These are phyloP conservation scores for Rhagoletis zephyria DNA, from an alignment of 1,140 invertebrate genomes.

Conservation along the genomic window DNA sequence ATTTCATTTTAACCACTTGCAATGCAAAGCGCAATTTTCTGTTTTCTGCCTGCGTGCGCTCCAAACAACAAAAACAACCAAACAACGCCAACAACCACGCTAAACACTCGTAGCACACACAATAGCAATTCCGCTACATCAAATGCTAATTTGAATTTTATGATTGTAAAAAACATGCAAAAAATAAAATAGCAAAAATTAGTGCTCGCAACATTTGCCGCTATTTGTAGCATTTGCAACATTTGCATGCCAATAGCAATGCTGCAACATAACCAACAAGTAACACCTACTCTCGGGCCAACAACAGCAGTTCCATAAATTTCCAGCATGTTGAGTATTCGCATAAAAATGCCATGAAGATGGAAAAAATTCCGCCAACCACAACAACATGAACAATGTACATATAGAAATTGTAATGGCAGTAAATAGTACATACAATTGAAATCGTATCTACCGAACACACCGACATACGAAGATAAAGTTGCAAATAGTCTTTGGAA, in stretches of 20 bases:
- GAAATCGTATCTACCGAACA: neutral
- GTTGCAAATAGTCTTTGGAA: slow-evolving; percentile 2
- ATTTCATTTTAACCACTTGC: too few species aligned
- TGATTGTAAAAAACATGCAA: neutral
- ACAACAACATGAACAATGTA: neutral
- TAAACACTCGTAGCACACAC: too few species aligned
- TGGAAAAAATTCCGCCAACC: neutral
- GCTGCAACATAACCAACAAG: neutral
- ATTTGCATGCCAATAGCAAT: slow-evolving; percentile 10
- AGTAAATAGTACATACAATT: neutral
- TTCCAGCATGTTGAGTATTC: slow-evolving; percentile 7
- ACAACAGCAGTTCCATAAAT: slow-evolving; percentile 4
- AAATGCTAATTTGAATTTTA: slow-evolving; percentile 18
- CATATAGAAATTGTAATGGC: neutral
- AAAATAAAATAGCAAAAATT: neutral
- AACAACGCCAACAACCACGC: too few species aligned
- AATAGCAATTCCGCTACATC: too few species aligned
- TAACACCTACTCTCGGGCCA: slow-evolving; percentile 13
- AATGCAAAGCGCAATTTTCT: too few species aligned
- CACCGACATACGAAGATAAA: neutral
- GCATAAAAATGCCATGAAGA: slow-evolving; percentile 36
- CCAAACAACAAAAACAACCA: too few species aligned
- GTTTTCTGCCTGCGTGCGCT: too few species aligned
- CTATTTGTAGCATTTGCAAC: slow-evolving; percentile 16
- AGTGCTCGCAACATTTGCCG: slow-evolving; percentile 2